These are phyloP conservation scores for Goniozus legneri DNA, from an alignment of 1,140 invertebrate species.

Conservation along the genomic window DNA sequence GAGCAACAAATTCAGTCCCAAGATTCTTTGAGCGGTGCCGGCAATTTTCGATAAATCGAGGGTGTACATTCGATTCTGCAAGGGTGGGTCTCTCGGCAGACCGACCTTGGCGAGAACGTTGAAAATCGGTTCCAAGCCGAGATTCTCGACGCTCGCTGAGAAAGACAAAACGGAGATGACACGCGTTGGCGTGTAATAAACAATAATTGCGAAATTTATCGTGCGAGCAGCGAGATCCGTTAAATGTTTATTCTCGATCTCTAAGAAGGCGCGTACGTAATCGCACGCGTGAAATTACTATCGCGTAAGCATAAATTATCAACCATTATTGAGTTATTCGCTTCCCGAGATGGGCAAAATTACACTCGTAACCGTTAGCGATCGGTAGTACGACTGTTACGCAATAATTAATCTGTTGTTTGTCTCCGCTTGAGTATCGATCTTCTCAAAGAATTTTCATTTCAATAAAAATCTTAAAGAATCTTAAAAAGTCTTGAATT, in stretches of 20 bases:
- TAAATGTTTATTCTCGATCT: no score
- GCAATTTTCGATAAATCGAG: constrained; percentile 55
- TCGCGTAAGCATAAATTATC: no score
- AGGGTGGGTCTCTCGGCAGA: constrained; percentile 51
- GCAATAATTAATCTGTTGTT: no score
- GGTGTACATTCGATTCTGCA: constrained; percentile 29
- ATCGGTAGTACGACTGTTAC: no score
- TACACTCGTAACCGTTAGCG: no score
- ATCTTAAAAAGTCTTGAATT: no score
- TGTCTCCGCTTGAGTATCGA: no score
- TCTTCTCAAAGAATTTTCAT: no score
- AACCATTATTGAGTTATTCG: no score
- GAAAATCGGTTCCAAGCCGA: constrained; percentile 59
- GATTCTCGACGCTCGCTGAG: constrained; percentile 58
- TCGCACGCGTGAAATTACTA: no score
- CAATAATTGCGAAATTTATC: neutral
- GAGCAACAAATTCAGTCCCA: constrained; percentile 61
- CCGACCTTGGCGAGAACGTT: constrained; percentile 51
- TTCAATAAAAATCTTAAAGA: no score
- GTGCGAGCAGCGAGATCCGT: neutral
- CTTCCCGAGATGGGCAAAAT: no score
- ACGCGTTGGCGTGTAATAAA: neutral
- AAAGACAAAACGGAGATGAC: constrained; percentile 11
- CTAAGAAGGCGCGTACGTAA: neutral
- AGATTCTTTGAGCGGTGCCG: constrained; percentile 52